Evolutionary conservation across 2,888 invertebrate genomes (phyloP).

Genomic region (Yponomeuta sedellus): DNA sequence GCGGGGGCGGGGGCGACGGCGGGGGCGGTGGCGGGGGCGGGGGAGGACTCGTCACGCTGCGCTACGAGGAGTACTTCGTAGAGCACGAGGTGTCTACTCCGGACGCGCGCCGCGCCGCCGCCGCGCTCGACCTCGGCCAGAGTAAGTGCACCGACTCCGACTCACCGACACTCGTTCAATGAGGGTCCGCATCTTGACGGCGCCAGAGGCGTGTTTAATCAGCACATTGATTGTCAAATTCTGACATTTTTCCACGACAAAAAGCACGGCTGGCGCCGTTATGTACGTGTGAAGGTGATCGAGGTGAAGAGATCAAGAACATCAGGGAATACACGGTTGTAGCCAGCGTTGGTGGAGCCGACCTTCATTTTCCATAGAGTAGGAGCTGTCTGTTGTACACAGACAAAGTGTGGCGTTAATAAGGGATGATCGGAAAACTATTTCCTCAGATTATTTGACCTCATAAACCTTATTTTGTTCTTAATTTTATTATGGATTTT

Average conservation of each 20-base stretch:
- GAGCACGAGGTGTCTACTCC: conserved; percentile 79
- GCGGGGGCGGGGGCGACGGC: conserved; percentile 29
- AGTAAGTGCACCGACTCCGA: conserved; percentile 24
- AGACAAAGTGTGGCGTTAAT: too few species aligned
- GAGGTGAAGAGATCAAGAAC: too few species aligned
- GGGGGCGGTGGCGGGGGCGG: not conserved
- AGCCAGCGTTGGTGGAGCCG: too few species aligned
- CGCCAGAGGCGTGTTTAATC: not conserved
- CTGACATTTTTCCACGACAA: too few species aligned
- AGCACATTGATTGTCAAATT: not conserved
- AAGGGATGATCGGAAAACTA: too few species aligned
- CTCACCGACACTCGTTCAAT: not conserved
- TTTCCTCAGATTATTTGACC: too few species aligned
- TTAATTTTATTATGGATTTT: too few species aligned
- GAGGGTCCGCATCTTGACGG: not conserved
- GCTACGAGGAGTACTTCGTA: conserved; percentile 77
- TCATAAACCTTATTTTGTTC: too few species aligned
- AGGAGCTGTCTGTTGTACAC: too few species aligned
- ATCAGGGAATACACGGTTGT: too few species aligned
- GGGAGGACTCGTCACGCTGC: conserved; percentile 33
- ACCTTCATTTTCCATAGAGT: too few species aligned
- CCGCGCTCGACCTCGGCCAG: conserved; percentile 49
- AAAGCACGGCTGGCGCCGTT: not conserved
- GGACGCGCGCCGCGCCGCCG: conserved; percentile 75
- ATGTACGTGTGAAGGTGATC: too few species aligned